Conservation (phyloP, 2,888 invertebrate genomes). For the Drosophila greeni region DNA sequence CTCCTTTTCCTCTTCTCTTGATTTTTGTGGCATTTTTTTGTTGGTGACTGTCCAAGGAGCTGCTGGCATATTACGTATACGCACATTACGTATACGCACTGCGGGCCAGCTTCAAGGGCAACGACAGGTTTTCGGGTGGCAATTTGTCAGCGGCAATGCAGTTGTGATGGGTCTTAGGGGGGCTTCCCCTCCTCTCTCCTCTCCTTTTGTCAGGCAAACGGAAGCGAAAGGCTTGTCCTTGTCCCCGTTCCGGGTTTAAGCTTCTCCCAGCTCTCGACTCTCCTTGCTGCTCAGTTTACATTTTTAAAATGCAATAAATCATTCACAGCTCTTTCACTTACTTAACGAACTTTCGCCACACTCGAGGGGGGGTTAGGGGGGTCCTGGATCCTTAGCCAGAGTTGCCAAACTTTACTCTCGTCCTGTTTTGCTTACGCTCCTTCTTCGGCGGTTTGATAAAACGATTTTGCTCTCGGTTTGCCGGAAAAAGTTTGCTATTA, state of each 20-base stretch:
- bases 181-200: neutral
- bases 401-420: conserved; percentile 58
- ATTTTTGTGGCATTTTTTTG: neutral
- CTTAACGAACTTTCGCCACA: conserved; percentile 72
- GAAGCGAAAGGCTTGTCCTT: conserved; percentile 29
- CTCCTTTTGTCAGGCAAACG: neutral
- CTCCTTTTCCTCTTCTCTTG: neutral
- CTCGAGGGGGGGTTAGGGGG: neutral
- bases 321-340: conserved; percentile 74
- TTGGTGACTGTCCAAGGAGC: conserved; percentile 10
- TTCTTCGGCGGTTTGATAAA: conserved; percentile 43
- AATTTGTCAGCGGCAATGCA: conserved; percentile 44
- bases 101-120: conserved; percentile 32
- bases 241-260: conserved; percentile 14
- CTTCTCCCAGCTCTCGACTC: too few relatives aligned
- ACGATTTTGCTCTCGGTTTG: conserved; percentile 25
- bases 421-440: conserved; percentile 47
- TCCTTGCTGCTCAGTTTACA: conserved; percentile 58
- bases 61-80: conserved; percentile 16
- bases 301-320: conserved; percentile 74
- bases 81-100: conserved; percentile 36
- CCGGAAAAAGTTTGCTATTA: conserved; percentile 55
- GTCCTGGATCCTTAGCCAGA: conserved; percentile 33
- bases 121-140: conserved; percentile 38
- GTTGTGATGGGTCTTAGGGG: conserved; percentile 25